Base-by-base conservation (phyloP, 2,888 invertebrate species). In the Eupithecia subfuscata region DNA sequence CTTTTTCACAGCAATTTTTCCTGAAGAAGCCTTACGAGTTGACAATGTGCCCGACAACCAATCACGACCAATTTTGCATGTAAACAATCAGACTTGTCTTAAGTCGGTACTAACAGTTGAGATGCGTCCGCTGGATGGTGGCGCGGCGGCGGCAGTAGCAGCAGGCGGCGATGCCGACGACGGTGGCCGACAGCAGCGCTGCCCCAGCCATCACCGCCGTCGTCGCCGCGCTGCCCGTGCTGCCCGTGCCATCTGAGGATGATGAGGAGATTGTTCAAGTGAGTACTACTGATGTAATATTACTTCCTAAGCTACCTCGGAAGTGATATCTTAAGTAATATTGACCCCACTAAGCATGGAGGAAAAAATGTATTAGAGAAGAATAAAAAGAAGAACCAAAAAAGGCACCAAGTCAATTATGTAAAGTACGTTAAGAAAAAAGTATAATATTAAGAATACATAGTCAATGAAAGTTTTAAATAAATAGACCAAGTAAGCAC, bases 111-210 rank as follows among this genome's bases (percentile, higher is more conserved):
- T 89, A 80, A 94, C 94, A 89, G 81, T 94, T 93, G 84, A 93
- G 84, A 78, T 93, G 92, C 71, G 93, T 91, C 82, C 92, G 92
- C 80, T 90, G 95, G 88, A 95, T 94, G 76, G 93, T 92, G 79
- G 95, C 91, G 77, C 96, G 96, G 84, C 97, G 96, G 78, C 97
- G 96, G 91, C 97, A 98, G 85, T 97, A 95, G 94, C 97, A 98
- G 90, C 97, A 96, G 77, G 97, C 95, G 81, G 96, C 96, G 75
- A 96, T 96, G 81, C 96, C 96, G 86, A 96, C 95, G 75, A 96
- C 96, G 84, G 97, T 95, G 87, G 97, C 93, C 83, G 97, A 95
- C 87, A 98, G 94, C 86, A 97, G 94, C 78, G 96, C 95, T 86
- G 96, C 96, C 80, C 97, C 97, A 72, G 97, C 96, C 78, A 96